Percentiles rank a stretch among this genome's conserved stretches.
Conservation (phyloP, 2,797 vertebrate genomes). For the Tamandua tetradactyla region DNA sequence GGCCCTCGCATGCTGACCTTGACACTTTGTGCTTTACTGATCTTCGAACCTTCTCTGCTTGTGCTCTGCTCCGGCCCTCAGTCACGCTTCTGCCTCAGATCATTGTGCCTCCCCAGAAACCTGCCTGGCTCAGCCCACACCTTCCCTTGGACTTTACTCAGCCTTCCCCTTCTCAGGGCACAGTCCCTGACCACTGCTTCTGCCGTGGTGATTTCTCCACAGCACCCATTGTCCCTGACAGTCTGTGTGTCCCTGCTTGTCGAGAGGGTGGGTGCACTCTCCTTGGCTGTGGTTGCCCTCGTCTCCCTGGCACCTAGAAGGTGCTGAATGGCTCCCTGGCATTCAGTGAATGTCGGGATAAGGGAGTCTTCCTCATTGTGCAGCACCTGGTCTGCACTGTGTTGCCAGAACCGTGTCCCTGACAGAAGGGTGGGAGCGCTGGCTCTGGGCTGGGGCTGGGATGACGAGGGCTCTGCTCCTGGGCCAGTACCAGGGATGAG, state of each 20-base stretch:
- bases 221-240: background rate
- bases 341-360: too few species aligned
- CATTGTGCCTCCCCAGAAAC: background rate
- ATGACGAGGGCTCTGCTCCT: too few species aligned
- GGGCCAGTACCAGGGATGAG: too few species aligned
- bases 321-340: too few species aligned
- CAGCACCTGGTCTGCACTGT: too few species aligned
- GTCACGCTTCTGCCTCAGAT: background rate
- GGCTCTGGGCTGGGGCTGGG: too few species aligned
- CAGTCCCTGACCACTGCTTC: background rate
- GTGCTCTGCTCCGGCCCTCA: background rate
- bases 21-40: background rate
- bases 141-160: background rate
- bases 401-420: too few species aligned
- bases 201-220: background rate
- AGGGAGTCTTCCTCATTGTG: too few species aligned
- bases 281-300: background rate
- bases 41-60: too few species aligned
- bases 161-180: background rate
- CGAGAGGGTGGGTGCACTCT: background rate
- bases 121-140: too few species aligned
- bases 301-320: too few species aligned
- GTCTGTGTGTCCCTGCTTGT: background rate
- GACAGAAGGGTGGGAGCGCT: too few species aligned
- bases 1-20: background rate